These are phyloP conservation scores for Brachylomia viminalis DNA, from an alignment of 2,888 invertebrate species.

Conservation along the genomic window DNA sequence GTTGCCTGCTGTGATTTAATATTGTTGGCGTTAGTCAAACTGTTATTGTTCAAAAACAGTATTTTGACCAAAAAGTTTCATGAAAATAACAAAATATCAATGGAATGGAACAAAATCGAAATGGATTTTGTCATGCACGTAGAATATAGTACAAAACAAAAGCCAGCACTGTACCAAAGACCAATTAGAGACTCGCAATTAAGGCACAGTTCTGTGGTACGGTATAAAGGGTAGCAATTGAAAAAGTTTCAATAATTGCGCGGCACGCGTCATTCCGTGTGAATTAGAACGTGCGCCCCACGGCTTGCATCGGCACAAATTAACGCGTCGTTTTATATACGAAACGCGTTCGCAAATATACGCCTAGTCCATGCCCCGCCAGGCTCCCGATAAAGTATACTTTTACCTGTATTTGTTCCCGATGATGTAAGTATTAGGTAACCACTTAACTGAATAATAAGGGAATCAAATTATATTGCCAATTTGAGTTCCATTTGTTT, in stretches of 20 bases:
- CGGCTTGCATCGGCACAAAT: slow-evolving; percentile 63
- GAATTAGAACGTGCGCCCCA: slow-evolving; percentile 72
- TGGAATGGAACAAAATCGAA: no score
- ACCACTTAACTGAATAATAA: slow-evolving; percentile 17
- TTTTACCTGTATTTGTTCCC: slow-evolving; percentile 39
- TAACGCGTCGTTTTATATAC: slow-evolving; percentile 55
- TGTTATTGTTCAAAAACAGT: slow-evolving; percentile 26
- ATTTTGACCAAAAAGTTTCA: background rate
- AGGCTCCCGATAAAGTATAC: slow-evolving; percentile 43
- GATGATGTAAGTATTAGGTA: slow-evolving; percentile 27
- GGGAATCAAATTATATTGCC: slow-evolving; percentile 23
- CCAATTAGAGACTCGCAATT: slow-evolving; percentile 59
- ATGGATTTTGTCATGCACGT: slow-evolving; percentile 15
- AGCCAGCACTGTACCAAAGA: slow-evolving; percentile 7
- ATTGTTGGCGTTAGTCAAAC: slow-evolving; percentile 32
- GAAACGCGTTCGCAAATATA: slow-evolving; percentile 53
- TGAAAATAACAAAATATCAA: background rate
- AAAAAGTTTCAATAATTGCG: slow-evolving; percentile 80
- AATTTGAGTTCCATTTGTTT: slow-evolving; percentile 28
- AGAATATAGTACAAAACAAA: slow-evolving; percentile 34
- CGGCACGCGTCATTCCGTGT: slow-evolving; percentile 59
- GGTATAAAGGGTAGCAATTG: slow-evolving; percentile 70
- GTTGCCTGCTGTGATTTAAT: slow-evolving; percentile 26
- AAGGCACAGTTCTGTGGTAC: slow-evolving; percentile 58
- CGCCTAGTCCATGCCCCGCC: slow-evolving; percentile 36